phyloP scores from a whole-genome alignment of 2,797 vertebrate species.

The Mus minutoides region DNA sequence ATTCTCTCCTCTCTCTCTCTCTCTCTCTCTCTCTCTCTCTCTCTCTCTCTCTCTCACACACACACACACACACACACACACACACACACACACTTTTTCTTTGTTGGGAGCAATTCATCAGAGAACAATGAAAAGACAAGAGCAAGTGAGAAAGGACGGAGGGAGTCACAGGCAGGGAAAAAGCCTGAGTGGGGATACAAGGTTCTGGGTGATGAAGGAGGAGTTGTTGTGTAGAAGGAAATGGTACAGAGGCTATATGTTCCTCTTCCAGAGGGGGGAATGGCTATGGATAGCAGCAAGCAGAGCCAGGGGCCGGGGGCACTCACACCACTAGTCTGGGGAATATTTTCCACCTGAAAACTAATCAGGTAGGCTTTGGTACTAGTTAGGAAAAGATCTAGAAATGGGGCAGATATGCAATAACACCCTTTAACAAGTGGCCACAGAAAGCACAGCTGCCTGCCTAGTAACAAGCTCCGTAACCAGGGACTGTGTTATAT shows the following conservation, averaged over 20 bases:
- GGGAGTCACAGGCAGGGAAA: not conserved
- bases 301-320: not conserved
- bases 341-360: slow-evolving; percentile 18
- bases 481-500: not conserved
- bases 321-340: not conserved
- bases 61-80: not conserved
- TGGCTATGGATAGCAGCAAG: not conserved
- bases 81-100: not conserved
- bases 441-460: not conserved
- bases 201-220: not conserved
- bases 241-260: not conserved
- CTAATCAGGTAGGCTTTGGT: not conserved
- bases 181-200: too few relatives aligned
- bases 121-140: not conserved
- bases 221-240: not conserved
- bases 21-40: too few relatives aligned
- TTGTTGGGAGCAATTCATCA: not conserved
- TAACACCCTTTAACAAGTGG: not conserved
- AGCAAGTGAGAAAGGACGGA: not conserved
- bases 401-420: not conserved
- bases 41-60: too few relatives aligned
- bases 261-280: not conserved
- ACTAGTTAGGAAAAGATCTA: not conserved
- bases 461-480: not conserved
- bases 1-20: too few relatives aligned